Evolutionary conservation across 1,140 invertebrate genomes (phyloP), one percentile per base, ranked within the genome.

Genomic region (Apis laboriosa): DNA sequence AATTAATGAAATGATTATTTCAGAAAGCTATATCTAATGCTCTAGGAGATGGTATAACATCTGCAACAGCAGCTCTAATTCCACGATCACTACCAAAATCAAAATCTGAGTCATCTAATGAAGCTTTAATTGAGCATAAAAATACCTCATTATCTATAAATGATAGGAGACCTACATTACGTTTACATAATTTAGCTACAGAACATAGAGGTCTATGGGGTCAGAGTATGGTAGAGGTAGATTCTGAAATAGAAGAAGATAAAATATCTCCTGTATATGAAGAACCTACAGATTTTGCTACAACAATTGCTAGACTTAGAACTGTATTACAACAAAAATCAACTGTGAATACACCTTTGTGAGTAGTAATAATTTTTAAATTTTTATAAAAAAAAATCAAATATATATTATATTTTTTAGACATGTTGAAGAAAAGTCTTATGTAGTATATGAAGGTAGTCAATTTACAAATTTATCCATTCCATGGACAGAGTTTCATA

Each of bases 291-390:
- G 96, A 97, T 91, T 95, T 97, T 82, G 96, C 96, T 19, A 95
- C 96, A 60, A 96, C 96, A 56, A 97, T 97, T 86, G 96, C 96
- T n/a, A 96, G 96, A 89, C 92, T 97, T 49, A 91, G 96, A 58
- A 96, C 94, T 88, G 91, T 97, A 76, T 92, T 97, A 58, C 96
- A 96, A 87, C 96, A 96, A 87, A 95, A 96, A 83, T 95, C 95
- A 15, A 94, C 94, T 61, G 95, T 94, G 53, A 93, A 90, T 2
- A 92, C 92, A 15, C 93, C 93, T 64, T 56, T 93, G 91, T 94
- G 87, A 87, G 90, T 89, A 77, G 24, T 43, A 21, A 76, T 28
- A 9, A 43, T 17, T 4, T 53, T 66, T 58, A 43, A 55, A n/a
- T 34, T 3, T 74, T 15, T 19, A 9, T 19, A 15, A 49, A 49